Percentiles rank a stretch among this genome's conserved stretches.
Evolutionary conservation across 2,113 vertebrate genomes (phyloP).

Genomic region (Muntiacus muntjak): DNA sequence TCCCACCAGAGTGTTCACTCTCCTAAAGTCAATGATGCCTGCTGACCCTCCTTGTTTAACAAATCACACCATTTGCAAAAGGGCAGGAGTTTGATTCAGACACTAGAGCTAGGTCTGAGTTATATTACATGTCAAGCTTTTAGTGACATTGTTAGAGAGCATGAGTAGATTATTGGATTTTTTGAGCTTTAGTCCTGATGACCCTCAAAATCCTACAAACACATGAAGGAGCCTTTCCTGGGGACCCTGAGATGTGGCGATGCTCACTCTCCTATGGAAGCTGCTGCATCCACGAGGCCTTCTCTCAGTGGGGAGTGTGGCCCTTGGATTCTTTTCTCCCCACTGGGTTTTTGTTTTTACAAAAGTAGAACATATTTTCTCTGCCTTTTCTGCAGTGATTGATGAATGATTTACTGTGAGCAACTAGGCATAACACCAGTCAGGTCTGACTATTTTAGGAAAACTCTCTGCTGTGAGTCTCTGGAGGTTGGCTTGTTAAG

Average conservation of each 20-base stretch:
- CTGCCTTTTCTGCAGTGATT: not conserved
- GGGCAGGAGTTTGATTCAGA: not conserved
- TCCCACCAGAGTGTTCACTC: not conserved
- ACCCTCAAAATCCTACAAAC: not conserved
- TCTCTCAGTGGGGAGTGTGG: not conserved
- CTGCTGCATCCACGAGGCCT: not conserved
- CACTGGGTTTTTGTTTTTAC: not conserved
- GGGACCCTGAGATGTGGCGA: not conserved
- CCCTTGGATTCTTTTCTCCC: not conserved
- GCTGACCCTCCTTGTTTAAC: not conserved
- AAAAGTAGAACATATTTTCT: conserved; percentile 6
- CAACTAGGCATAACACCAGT: not conserved
- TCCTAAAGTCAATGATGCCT: not conserved
- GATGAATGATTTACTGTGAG: not conserved
- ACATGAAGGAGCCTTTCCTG: not conserved
- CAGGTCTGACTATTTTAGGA: not conserved
- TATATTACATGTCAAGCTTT: not conserved
- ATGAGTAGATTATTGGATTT: not conserved
- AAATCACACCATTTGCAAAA: not conserved
- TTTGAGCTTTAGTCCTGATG: not conserved
- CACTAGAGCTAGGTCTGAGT: not conserved
- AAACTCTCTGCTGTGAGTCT: not conserved
- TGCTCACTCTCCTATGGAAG: not conserved
- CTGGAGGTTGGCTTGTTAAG: not conserved
- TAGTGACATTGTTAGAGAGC: not conserved